Evolutionary conservation across 2,888 invertebrate genomes (phyloP).

Genomic region (Alentia gelatinosa): DNA sequence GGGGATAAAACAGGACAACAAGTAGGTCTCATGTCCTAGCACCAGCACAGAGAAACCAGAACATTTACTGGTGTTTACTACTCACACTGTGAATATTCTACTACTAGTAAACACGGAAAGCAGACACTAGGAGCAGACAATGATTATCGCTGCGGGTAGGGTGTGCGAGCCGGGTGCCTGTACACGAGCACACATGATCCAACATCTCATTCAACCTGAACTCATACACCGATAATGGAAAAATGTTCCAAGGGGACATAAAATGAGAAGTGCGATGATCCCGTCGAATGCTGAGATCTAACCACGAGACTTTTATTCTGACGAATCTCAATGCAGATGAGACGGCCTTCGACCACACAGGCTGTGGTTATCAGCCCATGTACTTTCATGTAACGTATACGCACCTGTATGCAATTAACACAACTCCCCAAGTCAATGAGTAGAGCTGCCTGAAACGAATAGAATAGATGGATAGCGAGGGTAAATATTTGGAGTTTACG

Average conservation of each 20-base stretch:
- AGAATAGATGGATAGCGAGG: neutral
- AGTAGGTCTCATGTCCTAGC: neutral
- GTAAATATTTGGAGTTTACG: neutral
- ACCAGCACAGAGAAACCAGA: neutral
- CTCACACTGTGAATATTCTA: neutral
- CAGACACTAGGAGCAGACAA: neutral
- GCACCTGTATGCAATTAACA: neutral
- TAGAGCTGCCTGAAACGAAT: neutral
- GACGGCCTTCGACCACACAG: too few relatives aligned
- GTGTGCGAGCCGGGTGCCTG: too few relatives aligned
- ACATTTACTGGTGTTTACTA: neutral
- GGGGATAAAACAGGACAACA: neutral
- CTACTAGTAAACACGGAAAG: neutral
- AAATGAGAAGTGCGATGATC: neutral
- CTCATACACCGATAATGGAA: neutral
- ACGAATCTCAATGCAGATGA: neutral
- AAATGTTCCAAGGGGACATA: neutral
- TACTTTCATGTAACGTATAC: neutral
- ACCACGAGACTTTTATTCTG: neutral
- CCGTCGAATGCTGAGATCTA: neutral
- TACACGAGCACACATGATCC: neutral
- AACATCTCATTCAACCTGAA: neutral
- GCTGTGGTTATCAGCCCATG: neutral
- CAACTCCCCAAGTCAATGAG: neutral
- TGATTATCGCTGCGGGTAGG: too few relatives aligned